These are phyloP conservation scores for Dreissena rostriformis DNA, from an alignment of 1,140 invertebrate genomes.

Conservation along the genomic window DNA sequence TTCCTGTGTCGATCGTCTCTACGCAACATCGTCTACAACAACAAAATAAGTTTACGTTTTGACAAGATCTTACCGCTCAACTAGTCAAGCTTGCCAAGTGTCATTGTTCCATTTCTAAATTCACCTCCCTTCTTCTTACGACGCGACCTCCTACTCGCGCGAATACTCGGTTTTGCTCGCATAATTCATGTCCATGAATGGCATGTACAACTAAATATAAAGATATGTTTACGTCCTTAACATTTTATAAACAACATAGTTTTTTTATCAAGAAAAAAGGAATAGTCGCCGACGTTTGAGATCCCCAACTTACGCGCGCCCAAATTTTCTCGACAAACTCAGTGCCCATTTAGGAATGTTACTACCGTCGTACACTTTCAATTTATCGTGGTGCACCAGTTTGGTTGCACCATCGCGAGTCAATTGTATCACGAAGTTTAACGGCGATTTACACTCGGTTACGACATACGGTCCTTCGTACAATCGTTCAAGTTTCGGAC, in stretches of 20 bases:
- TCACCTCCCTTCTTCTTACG: no score
- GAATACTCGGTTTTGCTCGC: no score
- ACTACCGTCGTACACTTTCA: conserved; percentile 13
- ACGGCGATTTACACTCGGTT: background rate
- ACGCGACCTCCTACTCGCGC: no score
- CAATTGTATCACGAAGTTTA: conserved; percentile 11
- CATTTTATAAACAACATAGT: no score
- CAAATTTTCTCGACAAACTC: background rate
- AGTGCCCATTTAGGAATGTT: conserved; percentile 11
- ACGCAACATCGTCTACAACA: no score
- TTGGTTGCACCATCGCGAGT: background rate
- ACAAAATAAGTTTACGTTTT: background rate
- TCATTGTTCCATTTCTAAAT: background rate
- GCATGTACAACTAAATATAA: no score
- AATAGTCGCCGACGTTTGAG: no score
- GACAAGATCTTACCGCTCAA: background rate
- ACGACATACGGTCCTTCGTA: conserved; percentile 12
- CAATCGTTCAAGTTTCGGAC: conserved; percentile 17
- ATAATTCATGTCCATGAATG: no score
- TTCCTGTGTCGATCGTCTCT: no score
- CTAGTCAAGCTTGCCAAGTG: background rate
- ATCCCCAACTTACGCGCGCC: background rate
- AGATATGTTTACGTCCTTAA: no score
- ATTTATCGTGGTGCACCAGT: conserved; percentile 9
- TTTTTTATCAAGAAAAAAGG: no score